phyloP scores from a whole-genome alignment of 2,113 vertebrate species.

The Patagioenas fasciata region DNA sequence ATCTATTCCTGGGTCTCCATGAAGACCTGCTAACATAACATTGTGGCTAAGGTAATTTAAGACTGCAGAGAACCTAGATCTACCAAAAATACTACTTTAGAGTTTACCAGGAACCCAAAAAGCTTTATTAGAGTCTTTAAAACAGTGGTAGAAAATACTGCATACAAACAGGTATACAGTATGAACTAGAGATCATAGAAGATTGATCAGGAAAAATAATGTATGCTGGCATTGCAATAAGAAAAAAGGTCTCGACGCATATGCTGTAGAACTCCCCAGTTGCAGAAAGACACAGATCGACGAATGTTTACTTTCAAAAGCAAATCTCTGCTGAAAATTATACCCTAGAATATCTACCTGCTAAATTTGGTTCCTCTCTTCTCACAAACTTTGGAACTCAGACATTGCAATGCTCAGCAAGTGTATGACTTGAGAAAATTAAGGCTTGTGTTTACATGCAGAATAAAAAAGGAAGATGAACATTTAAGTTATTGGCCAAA shows the following conservation, averaged over 20 bases:
- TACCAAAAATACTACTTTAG: neutral
- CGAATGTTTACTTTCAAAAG: neutral
- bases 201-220: neutral
- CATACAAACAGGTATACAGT: neutral
- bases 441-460: neutral
- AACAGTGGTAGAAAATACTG: neutral
- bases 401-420: neutral
- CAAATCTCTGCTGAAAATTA: constrained; percentile 10
- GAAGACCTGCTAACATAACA: neutral
- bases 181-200: neutral
- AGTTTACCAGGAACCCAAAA: neutral
- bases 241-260: neutral
- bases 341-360: constrained; percentile 8
- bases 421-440: neutral
- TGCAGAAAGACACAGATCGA: neutral
- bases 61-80: neutral
- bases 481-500: neutral
- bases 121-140: neutral
- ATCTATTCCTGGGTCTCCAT: neutral
- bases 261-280: neutral
- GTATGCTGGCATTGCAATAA: neutral
- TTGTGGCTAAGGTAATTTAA: neutral
- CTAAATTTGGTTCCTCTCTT: constrained; percentile 8
- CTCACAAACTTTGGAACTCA: neutral
- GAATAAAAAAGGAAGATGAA: neutral